phyloP scores from a whole-genome alignment of 1,140 invertebrate genomes.

The Limonius californicus region DNA sequence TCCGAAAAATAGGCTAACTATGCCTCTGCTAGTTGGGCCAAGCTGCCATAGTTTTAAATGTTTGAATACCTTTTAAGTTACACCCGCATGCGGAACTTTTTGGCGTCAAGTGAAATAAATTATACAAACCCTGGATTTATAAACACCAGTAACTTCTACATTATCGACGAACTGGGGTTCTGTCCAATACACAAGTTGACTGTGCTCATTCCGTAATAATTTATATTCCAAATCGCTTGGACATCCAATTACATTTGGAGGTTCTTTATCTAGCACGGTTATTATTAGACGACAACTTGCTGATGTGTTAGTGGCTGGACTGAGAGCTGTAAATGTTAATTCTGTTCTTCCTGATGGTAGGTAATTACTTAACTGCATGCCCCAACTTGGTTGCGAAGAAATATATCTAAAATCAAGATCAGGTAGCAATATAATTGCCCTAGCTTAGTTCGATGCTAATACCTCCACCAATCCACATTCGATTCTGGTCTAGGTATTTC shows the following conservation, averaged over 20 bases:
- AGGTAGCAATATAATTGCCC: too few relatives aligned
- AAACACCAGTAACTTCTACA: slow-evolving; percentile 54
- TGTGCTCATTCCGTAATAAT: slow-evolving; percentile 53
- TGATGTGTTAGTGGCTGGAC: slow-evolving; percentile 53
- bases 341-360: slow-evolving; percentile 56
- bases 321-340: slow-evolving; percentile 59
- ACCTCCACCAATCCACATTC: slow-evolving; percentile 58
- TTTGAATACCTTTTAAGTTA: background rate
- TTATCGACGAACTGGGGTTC: slow-evolving; percentile 67
- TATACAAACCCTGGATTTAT: slow-evolving; percentile 59
- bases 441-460: too few relatives aligned
- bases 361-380: slow-evolving; percentile 58
- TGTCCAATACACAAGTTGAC: slow-evolving; percentile 60
- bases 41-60: background rate
- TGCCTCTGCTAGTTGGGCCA: too few relatives aligned
- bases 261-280: slow-evolving; percentile 58
- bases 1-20: too few relatives aligned
- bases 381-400: slow-evolving; percentile 60
- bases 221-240: slow-evolving; percentile 61
- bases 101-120: too few relatives aligned
- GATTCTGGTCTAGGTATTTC: slow-evolving; percentile 61
- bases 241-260: slow-evolving; percentile 56
- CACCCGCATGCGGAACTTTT: too few relatives aligned
- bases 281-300: slow-evolving; percentile 57
- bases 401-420: slow-evolving; percentile 58